Conservation (phyloP, 1,140 invertebrate genomes). For the Mycetomoellerius zeteki region DNA sequence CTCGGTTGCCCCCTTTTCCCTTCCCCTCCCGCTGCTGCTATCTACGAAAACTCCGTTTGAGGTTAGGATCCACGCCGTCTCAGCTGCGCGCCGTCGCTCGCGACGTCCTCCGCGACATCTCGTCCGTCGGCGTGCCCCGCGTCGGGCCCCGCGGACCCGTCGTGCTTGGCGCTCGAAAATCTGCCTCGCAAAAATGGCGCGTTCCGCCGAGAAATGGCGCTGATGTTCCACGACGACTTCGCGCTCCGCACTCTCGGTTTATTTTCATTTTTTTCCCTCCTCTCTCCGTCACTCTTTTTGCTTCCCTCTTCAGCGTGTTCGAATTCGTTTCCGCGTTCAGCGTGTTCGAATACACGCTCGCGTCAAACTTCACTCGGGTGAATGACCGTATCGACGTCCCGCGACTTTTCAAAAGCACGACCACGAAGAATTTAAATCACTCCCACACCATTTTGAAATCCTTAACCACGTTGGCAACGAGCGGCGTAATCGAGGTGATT, state of each 20-base stretch:
- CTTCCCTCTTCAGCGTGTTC: constrained; percentile 40
- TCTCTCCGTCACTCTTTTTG: neutral
- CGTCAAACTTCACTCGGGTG: constrained; percentile 3
- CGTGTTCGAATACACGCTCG: constrained; percentile 58
- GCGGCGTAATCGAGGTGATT: neutral
- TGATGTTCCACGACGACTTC: constrained; percentile 82
- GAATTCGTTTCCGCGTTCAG: constrained; percentile 38
- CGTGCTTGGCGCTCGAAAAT: constrained; percentile 66
- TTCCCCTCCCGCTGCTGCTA: neutral
- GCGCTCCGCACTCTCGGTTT: constrained; percentile 72
- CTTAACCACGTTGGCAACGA: neutral
- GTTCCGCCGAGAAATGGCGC: constrained; percentile 85
- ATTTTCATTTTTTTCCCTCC: neutral
- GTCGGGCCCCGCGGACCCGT: neutral
- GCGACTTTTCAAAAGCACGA: constrained; percentile 13
- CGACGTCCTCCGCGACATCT: neutral
- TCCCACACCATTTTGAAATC: neutral
- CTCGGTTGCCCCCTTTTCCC: constrained; percentile 3
- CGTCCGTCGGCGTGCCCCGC: neutral
- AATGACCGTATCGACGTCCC: neutral
- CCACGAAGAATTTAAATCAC: neutral
- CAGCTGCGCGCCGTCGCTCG: neutral
- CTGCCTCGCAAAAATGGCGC: constrained; percentile 86
- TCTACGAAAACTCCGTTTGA: constrained; percentile 23
- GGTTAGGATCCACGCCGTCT: constrained; percentile 39